Percentiles rank a stretch among this genome's conserved stretches.
Conservation (phyloP, 2,888 invertebrate species). For the Zygaena filipendulae region DNA sequence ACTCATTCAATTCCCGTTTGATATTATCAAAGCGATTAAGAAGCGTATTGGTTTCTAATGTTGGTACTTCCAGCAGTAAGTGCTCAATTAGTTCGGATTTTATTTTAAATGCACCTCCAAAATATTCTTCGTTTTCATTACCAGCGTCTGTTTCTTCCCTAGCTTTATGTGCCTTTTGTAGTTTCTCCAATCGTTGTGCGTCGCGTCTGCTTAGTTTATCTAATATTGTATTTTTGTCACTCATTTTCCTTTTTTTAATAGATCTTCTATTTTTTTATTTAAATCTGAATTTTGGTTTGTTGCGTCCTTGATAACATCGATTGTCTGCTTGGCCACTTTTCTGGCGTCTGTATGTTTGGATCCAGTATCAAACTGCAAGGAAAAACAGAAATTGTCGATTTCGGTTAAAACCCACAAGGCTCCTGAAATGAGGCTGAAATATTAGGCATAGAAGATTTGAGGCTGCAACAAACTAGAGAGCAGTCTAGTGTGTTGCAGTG, state of each 20-base stretch:
- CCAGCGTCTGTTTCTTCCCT: slow-evolving; percentile 71
- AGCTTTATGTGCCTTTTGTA: slow-evolving; percentile 73
- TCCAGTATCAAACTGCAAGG: slow-evolving; percentile 41
- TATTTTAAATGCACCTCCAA: slow-evolving; percentile 74
- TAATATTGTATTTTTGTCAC: slow-evolving; percentile 48
- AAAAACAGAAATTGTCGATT: slow-evolving; percentile 3
- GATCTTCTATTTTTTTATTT: slow-evolving; percentile 52
- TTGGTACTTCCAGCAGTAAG: slow-evolving; percentile 60
- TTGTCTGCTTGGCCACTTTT: slow-evolving; percentile 30
- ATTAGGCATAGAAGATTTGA: too few relatives aligned
- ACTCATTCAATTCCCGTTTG: slow-evolving; percentile 76
- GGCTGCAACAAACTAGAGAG: too few relatives aligned
- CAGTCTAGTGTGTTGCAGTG: too few relatives aligned
- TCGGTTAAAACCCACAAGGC: too few relatives aligned
- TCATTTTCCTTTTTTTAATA: slow-evolving; percentile 56
- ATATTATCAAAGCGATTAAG: slow-evolving; percentile 74
- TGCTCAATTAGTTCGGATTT: slow-evolving; percentile 74
- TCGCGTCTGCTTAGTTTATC: slow-evolving; percentile 67
- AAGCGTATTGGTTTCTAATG: slow-evolving; percentile 58
- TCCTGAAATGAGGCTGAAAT: too few relatives aligned
- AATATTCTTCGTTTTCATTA: slow-evolving; percentile 76
- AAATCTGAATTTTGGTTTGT: slow-evolving; percentile 49
- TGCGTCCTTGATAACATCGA: slow-evolving; percentile 56
- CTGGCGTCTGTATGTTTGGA: slow-evolving; percentile 46
- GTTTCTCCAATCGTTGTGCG: slow-evolving; percentile 71